Evolutionary conservation across 1,140 invertebrate genomes (phyloP), one percentile per base, ranked within the genome.

Genomic region (Macrotrachela quadricornifera): DNA sequence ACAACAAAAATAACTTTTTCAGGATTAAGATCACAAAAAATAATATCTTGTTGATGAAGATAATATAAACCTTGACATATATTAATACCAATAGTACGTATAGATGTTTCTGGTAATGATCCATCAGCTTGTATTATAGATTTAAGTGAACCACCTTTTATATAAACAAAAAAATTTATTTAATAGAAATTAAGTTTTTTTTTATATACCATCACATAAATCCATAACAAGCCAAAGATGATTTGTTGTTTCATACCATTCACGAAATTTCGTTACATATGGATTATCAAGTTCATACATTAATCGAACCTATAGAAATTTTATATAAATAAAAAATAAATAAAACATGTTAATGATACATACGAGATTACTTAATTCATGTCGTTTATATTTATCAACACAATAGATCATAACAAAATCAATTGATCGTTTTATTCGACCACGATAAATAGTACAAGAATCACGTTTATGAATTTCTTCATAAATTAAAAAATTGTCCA

Each of bases 241-340:
- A 55, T 69, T 69, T 51, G 63, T 69, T 6, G 69, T 71, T 55
- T 71, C 69, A 58, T 71, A 71, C 69, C 69, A 71, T 55, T 71
- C 69, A 56, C 67, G 62, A 58, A 69, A 71, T 58, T 66, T 62
- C 4, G 68, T 64, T 17, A 71, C 60, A 61, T 70, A 66, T 10
- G 55, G 55, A 54, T 70, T 65, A 41, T 63, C 59, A 16, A 70
- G 66, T 55, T 68, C 66, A 60, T 69, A 66, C 6, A 63, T 70
- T 62, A 70, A 64, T 15, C 68, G 60, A 10, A 71, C 68, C 66
- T 70, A 51, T 46, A 56, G 55, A 50, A 49, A 40, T 46, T 2
- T 13, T 16, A 46, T 16, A 43, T 44, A 3, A 50, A 41, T 11
- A 6, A 39, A 42, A 9, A 52, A 39, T 21, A 3, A 4, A 43